A percentile compares a stretch with the other conserved stretches of the same genome.
Conservation (phyloP, 2,113 vertebrate species). For the Alectura lathami region DNA sequence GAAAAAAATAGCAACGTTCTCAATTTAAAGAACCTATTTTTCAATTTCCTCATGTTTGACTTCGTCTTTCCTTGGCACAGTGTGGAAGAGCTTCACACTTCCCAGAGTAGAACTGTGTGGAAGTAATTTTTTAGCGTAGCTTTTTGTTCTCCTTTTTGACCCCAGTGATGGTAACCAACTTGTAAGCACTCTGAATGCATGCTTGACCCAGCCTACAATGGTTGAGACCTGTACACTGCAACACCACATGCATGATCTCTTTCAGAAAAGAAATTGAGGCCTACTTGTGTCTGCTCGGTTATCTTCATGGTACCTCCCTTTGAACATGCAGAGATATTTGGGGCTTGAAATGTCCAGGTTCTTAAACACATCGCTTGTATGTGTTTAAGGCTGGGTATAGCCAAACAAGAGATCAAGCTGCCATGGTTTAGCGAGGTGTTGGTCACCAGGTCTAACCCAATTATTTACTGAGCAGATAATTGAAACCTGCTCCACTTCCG, state of each 20-base stretch:
- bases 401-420: not conserved
- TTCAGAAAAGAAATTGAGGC: slow-evolving; percentile 52
- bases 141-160: slow-evolving; percentile 47
- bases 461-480: not conserved
- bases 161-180: slow-evolving; percentile 22
- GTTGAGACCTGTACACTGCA: not conserved
- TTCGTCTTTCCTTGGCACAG: not conserved
- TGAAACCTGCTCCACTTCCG: not conserved
- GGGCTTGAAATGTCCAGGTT: fast-evolving
- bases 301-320: not conserved
- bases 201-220: not conserved
- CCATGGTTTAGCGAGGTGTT: not conserved
- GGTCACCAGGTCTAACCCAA: not conserved
- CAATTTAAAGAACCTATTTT: not conserved
- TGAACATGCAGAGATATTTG: not conserved
- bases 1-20: not conserved
- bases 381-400: not conserved
- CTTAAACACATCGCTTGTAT: not conserved
- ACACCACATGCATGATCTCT: not conserved
- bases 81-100: not conserved
- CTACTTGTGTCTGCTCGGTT: not conserved
- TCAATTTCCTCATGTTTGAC: not conserved
- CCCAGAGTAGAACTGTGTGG: not conserved
- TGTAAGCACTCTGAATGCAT: slow-evolving; percentile 31
- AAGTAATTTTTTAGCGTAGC: not conserved